phyloP scores from a whole-genome alignment of 2,797 vertebrate species.

The Phataginus tetradactyla region DNA sequence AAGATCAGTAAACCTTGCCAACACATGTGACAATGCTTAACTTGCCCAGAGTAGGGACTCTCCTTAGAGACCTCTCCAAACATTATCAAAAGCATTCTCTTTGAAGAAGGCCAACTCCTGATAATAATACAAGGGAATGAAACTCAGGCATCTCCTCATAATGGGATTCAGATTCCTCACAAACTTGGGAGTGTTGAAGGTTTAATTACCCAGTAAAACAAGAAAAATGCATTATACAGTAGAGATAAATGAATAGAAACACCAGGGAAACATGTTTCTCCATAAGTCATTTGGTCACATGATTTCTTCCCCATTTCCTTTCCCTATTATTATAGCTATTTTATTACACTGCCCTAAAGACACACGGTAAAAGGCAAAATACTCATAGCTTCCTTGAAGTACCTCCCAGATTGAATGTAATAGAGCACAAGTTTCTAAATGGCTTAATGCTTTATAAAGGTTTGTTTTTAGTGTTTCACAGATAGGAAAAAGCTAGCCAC shows the following conservation, averaged over 20 bases:
- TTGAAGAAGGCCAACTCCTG: slow-evolving; percentile 66
- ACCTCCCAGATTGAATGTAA: slow-evolving; percentile 47
- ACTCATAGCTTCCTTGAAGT: slow-evolving; percentile 57
- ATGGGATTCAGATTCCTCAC: slow-evolving; percentile 75
- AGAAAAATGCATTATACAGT: slow-evolving; percentile 80
- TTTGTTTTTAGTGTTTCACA: slow-evolving; percentile 21
- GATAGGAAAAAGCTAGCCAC: background rate
- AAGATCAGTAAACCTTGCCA: slow-evolving; percentile 71
- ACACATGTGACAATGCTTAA: slow-evolving; percentile 71
- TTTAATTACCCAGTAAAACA: slow-evolving; percentile 80
- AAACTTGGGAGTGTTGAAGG: slow-evolving; percentile 73
- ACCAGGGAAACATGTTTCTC: slow-evolving; percentile 74
- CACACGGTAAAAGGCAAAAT: slow-evolving; percentile 68
- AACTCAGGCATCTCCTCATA: slow-evolving; percentile 70
- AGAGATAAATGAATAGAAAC: slow-evolving; percentile 80
- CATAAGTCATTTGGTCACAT: slow-evolving; percentile 78
- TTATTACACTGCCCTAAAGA: slow-evolving; percentile 72
- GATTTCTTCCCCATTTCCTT: slow-evolving; percentile 77
- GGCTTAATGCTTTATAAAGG: slow-evolving; percentile 5
- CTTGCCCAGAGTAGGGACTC: slow-evolving; percentile 58
- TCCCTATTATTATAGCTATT: slow-evolving; percentile 69
- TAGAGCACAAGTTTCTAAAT: background rate
- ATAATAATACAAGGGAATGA: slow-evolving; percentile 67
- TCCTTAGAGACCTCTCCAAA: slow-evolving; percentile 57
- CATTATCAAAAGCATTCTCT: slow-evolving; percentile 69